Conservation (phyloP, 1,140 invertebrate species). For the Pectinophora gossypiella region DNA sequence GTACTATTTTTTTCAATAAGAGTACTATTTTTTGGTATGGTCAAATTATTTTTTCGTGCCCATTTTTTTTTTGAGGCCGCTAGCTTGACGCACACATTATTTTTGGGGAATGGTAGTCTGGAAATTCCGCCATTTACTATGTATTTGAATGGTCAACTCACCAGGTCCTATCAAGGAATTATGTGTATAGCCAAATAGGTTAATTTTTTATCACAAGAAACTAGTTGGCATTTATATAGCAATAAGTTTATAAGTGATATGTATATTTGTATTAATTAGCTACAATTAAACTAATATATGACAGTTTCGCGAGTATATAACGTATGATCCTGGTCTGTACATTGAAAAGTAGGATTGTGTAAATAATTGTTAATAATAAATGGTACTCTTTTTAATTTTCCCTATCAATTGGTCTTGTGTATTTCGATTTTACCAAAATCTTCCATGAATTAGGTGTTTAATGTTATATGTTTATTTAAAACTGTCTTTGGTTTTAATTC, state of each 20-base stretch:
- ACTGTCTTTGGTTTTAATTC: too few species aligned
- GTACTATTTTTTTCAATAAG: too few species aligned
- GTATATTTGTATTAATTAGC: conserved; percentile 8
- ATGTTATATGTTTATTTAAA: too few species aligned
- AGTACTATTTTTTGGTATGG: too few species aligned
- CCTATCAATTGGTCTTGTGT: neutral
- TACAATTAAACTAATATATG: too few species aligned
- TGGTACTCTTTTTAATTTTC: neutral
- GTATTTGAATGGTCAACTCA: neutral
- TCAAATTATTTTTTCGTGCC: too few species aligned
- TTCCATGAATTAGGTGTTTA: neutral
- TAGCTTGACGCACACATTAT: too few species aligned
- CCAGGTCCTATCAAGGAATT: neutral
- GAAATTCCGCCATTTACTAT: too few species aligned
- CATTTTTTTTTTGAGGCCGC: too few species aligned
- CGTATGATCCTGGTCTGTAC: too few species aligned
- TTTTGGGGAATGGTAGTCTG: too few species aligned
- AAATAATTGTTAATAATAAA: neutral
- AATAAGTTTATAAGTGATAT: conserved; percentile 13
- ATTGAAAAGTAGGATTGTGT: neutral
- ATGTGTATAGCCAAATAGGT: neutral
- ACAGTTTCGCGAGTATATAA: too few species aligned
- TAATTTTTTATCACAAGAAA: conserved; percentile 2
- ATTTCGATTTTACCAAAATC: neutral
- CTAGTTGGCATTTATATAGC: conserved; percentile 26